These are phyloP conservation scores for Lagorchestes hirsutus DNA, from an alignment of 2,797 vertebrate genomes.

Conservation along the genomic window DNA sequence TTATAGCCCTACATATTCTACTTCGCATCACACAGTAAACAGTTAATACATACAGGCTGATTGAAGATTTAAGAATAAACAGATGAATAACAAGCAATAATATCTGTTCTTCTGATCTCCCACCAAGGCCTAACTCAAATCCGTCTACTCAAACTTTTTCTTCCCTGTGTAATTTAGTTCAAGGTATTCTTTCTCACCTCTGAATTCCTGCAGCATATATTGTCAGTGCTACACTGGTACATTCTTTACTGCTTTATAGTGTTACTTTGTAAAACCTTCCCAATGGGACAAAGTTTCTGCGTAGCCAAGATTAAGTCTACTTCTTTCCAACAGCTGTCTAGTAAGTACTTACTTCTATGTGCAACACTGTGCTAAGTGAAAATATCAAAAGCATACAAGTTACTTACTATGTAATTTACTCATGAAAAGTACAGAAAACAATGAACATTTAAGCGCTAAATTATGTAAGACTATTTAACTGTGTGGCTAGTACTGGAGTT, in stretches of 20 bases:
- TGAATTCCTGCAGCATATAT: background rate
- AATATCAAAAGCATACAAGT: background rate
- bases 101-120: background rate
- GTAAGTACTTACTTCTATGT: background rate
- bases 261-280: background rate
- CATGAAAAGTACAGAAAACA: background rate
- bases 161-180: background rate
- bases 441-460: background rate
- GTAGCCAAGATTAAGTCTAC: background rate
- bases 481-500: background rate
- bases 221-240: background rate
- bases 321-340: background rate
- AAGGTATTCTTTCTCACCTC: background rate
- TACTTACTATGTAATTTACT: background rate
- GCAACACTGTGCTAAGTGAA: background rate
- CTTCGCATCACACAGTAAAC: background rate
- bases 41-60: background rate
- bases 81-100: background rate
- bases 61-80: background rate
- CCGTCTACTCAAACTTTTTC: background rate
- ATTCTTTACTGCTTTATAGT: background rate
- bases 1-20: background rate
- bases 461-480: background rate
- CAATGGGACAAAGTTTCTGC: background rate
- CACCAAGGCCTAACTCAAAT: background rate